Evolutionary conservation across 2,113 vertebrate species (phyloP).

Genomic region (Hippocampus barbouri): DNA sequence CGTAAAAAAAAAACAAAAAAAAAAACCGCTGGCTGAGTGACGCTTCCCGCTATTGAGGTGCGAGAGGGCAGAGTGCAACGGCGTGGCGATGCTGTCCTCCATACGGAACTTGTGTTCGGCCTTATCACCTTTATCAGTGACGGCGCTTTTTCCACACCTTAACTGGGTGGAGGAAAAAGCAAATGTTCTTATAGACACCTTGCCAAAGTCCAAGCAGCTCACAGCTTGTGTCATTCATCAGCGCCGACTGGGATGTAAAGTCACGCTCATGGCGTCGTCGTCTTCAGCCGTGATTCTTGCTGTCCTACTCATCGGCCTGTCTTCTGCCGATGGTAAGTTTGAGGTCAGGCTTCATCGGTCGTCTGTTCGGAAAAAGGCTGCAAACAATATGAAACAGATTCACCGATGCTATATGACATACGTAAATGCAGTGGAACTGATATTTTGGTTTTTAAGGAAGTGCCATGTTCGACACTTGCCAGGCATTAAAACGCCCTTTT

Average conservation of each 20-base stretch:
- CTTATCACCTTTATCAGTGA: background rate
- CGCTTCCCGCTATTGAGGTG: background rate
- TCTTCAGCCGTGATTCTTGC: conserved; percentile 8
- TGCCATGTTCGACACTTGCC: too few species aligned
- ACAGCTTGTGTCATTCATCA: background rate
- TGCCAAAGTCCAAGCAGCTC: background rate
- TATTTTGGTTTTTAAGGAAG: too few species aligned
- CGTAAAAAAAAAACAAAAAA: background rate
- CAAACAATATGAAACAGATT: too few species aligned
- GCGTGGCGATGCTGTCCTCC: background rate
- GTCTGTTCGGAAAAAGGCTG: background rate
- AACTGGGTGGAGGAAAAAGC: background rate
- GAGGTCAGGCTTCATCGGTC: too few species aligned
- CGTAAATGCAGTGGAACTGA: too few species aligned
- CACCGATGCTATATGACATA: background rate
- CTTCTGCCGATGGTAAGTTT: conserved; percentile 25
- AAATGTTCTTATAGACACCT: too few species aligned
- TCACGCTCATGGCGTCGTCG: conserved; percentile 13
- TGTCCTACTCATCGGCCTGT: conserved; percentile 8
- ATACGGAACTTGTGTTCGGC: background rate
- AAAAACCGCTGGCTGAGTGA: background rate
- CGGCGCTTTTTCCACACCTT: background rate
- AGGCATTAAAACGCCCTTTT: too few species aligned
- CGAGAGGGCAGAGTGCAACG: background rate
- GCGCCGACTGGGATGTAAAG: background rate